These are phyloP conservation scores for Tangara arthus DNA, from an alignment of 2,797 vertebrate species.

Conservation along the genomic window DNA sequence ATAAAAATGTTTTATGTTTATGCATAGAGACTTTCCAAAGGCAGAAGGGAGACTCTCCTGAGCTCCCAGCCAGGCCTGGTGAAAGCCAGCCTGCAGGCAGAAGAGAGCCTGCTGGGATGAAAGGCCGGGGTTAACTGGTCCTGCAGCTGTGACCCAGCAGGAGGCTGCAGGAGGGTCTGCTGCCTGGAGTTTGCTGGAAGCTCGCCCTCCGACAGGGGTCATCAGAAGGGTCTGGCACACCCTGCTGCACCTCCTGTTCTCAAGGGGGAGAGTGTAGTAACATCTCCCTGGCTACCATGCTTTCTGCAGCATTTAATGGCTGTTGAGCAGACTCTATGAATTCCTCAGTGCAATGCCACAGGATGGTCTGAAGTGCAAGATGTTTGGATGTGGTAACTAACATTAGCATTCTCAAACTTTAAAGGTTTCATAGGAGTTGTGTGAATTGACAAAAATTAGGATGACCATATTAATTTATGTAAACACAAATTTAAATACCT, in stretches of 20 bases:
- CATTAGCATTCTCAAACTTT: background rate
- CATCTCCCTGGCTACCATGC: rapidly evolving
- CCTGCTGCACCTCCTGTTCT: background rate
- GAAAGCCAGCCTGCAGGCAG: background rate
- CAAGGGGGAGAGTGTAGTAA: rapidly evolving
- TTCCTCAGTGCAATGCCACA: background rate
- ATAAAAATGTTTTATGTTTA: background rate
- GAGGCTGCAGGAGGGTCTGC: background rate
- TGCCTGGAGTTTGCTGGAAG: background rate
- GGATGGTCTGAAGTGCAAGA: background rate
- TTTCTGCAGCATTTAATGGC: background rate
- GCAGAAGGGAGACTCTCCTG: background rate
- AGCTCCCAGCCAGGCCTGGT: background rate
- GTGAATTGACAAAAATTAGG: rapidly evolving
- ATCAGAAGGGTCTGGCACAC: background rate
- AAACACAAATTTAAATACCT: background rate
- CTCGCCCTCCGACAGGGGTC: background rate
- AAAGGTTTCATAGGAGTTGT: background rate
- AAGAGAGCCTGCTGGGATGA: background rate
- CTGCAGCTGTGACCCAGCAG: background rate
- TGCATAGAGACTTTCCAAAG: background rate
- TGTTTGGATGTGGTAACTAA: background rate
- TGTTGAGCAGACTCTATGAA: background rate
- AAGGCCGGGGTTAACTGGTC: background rate
- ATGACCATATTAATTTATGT: background rate